A percentile compares a stretch with the other conserved stretches of the same genome.
phyloP scores from a whole-genome alignment of 2,113 vertebrate species.

The Centrocercus urophasianus region DNA sequence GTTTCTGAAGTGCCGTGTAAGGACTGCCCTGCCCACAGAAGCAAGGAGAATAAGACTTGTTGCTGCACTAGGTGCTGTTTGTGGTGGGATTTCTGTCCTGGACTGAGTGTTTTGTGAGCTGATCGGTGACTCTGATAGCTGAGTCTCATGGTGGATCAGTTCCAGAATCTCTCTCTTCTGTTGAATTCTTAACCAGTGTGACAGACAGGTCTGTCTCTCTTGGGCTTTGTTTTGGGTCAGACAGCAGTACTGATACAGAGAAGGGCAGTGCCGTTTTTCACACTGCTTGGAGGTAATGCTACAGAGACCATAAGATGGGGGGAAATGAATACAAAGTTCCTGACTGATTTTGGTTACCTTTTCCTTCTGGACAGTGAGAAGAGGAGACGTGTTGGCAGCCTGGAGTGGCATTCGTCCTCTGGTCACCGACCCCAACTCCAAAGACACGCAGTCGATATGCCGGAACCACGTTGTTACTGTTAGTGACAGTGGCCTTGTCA shows the following conservation, averaged over 20 bases:
- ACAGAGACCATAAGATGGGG: rapidly evolving
- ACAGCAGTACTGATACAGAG: rapidly evolving
- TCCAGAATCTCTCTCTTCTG: not conserved
- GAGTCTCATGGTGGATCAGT: not conserved
- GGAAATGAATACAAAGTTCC: not conserved
- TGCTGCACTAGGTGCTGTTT: not conserved
- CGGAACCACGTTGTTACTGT: conserved; percentile 92
- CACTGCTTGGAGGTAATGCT: not conserved
- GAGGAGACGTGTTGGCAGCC: conserved; percentile 95
- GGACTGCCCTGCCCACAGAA: not conserved
- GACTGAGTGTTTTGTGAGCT: not conserved
- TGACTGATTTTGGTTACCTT: not conserved
- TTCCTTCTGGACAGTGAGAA: conserved; percentile 83
- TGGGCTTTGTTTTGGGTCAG: not conserved
- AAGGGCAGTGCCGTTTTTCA: not conserved
- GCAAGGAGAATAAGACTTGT: no score
- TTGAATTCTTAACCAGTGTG: not conserved
- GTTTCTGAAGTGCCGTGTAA: not conserved
- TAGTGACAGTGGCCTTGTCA: conserved; percentile 90
- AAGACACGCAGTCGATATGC: conserved; percentile 95
- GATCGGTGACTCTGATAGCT: not conserved
- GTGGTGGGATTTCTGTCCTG: no score
- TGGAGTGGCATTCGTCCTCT: conserved; percentile 98
- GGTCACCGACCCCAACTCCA: conserved; percentile 93
- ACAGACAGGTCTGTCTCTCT: not conserved